Base-by-base conservation (phyloP, 1,140 invertebrate species). In the Orchesella cincta region DNA sequence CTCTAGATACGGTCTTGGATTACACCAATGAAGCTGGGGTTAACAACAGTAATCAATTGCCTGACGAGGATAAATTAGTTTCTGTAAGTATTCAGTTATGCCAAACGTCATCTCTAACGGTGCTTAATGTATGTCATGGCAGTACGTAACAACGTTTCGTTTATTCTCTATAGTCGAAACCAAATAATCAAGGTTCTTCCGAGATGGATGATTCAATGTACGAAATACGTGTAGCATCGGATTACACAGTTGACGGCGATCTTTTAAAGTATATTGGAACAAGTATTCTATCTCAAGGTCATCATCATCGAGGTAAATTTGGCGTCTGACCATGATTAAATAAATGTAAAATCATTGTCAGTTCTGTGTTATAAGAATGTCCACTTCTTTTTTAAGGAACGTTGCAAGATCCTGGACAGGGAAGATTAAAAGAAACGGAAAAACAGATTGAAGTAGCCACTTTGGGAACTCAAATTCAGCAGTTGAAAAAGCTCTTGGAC, bases 261-360 rank as follows among this genome's bases (percentile, higher is more conserved):
- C 62, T 67, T 67, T 23, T 67, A 5, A 67, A 67, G n/a, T 67
- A 67, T 33, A 26, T 67, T 31, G 62, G 62, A 2, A 67, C 62
- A 67, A 67, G 33, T 12, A 26, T 67, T 29, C 28, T 67, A 16
- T 33, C 8, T 29, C 28, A 67, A 31, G 62, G 62, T 57, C 52
- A n/a, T n/a, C 52, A 57, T 5, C 5, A 46, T 5, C 39, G 18
- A 18, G 39, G 5, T 46, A 46, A 46, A 5, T 46, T 18, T 8
- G 5, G 18, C 39, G 39, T 46, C 8, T 20, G 39, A 46, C 20
- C 8, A 12, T 46, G 8, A 46, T 46, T 20, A 46, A 46, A 12
- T 46, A 46, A 46, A 46, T 20, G 20, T 20, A 12, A 46, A 46
- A 8, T 46, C 20, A 12, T 46, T 46, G 39, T 20, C 20, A 46